Percentiles rank a stretch among this genome's conserved stretches.
These are phyloP conservation scores for Drosophila littoralis DNA, from an alignment of 1,140 invertebrate genomes.

Conservation along the genomic window DNA sequence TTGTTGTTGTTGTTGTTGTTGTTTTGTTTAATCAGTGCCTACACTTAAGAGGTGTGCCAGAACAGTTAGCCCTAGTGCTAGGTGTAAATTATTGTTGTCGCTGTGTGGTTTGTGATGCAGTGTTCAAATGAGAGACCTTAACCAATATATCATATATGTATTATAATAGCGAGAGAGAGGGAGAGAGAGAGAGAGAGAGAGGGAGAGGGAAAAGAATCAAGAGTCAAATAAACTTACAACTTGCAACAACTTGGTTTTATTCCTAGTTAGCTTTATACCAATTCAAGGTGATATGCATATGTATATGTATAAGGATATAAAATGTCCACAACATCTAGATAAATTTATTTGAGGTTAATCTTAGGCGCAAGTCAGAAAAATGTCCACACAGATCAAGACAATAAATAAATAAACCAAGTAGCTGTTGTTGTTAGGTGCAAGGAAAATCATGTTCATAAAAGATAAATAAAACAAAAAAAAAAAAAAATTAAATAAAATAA, in stretches of 20 bases:
- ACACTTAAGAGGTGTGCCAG: constrained; percentile 60
- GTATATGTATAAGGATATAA: neutral
- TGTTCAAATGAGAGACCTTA: constrained; percentile 35
- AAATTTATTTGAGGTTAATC: constrained; percentile 31
- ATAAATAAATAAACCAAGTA: constrained; percentile 61
- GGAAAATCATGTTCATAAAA: constrained; percentile 27
- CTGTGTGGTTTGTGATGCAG: constrained; percentile 14
- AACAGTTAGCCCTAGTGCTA: constrained; percentile 59
- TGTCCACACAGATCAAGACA: constrained; percentile 49
- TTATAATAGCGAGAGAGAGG: neutral
- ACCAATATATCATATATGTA: constrained; percentile 33
- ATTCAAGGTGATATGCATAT: constrained; percentile 14
- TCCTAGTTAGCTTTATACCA: constrained; percentile 8
- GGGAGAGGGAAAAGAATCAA: neutral
- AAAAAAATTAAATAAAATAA: constrained; percentile 7
- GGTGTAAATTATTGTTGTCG: constrained; percentile 36
- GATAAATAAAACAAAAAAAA: constrained; percentile 36
- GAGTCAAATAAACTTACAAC: constrained; percentile 36
- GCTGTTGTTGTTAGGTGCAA: constrained; percentile 54
- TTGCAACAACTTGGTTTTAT: constrained; percentile 56
- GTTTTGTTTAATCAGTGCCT: constrained; percentile 21
- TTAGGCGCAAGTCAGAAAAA: constrained; percentile 28
- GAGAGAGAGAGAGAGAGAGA: too few species aligned
- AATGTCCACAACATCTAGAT: constrained; percentile 63
- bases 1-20: constrained; percentile 1